Evolutionary conservation across 2,888 invertebrate species (phyloP), one percentile per base, ranked within the genome.

Genomic region (Atherix ibis): DNA sequence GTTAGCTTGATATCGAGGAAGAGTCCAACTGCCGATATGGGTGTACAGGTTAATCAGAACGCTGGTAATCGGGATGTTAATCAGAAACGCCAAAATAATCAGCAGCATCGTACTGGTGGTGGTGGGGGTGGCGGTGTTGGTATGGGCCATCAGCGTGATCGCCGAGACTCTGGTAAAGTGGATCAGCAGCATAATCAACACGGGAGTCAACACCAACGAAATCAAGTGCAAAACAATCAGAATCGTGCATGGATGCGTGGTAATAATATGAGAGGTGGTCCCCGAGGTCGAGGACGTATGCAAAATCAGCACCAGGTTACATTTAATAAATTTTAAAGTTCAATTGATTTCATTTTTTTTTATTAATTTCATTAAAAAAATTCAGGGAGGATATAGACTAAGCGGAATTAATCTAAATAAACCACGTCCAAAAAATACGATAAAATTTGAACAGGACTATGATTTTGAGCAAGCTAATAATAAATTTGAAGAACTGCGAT

Each of bases 401-500:
- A 64, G 65, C 40, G 22, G 22, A 6, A 60, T 63, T 44, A 70
- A 69, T 44, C 55, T 56, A 44, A 46, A 67, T 61, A 38, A 68
- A 63, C 65, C 57, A 61, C 40, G 66, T 58, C 48, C 66, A 56
- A 46, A 76, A 58, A 77, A 75, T 50, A 76, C 76, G 10, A 71
- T 92, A 44, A 91, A 91, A 62, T 95, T 94, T 61, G 92, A 92
- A 45, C 84, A 81, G 48, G 97, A 98, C 55, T 98, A 91, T 55
- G 98, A 98, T 63, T 98, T 98, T 58, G 97, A 98, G 63, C 87
- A 91, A 60, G 94, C 95, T 38, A 97, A 98, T 62, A 91, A 87
- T 26, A 81, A 95, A 64, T 97, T 97, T 62, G 88, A 94, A 52
- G 89, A 94, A 59, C 67, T 95, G 38, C 76, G 79, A 48, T 77